Base-by-base conservation (phyloP, 2,113 vertebrate genomes). In the Pseudopipra pipra region DNA sequence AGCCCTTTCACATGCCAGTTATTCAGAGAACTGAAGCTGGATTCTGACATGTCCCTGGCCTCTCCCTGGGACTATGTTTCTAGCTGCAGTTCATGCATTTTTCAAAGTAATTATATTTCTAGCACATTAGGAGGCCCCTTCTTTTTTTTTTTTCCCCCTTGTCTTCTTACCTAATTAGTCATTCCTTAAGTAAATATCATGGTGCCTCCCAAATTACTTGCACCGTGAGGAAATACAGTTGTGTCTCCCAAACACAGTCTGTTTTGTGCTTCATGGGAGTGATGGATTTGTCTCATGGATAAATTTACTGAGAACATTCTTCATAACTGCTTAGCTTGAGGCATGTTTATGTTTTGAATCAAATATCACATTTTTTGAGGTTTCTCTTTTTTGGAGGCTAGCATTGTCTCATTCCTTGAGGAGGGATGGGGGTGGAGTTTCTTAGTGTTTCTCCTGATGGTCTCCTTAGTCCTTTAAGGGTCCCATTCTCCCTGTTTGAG, bases 161-260 rank as follows among this genome's bases (percentile, higher is more conserved):
- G 47, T 46, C 75, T 91, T 96, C 31, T 24, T 85, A 95, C 56
- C 25, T 83, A 95, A 96, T 82, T 96, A 89, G 91, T 94, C 52
- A 66, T 96, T 98, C 89, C 51, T 55, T 95, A 93, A 93, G 67
- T 89, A 95, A 96, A 89, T 89, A 87, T 35, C 8, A 2, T 54
- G 55, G 52, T 94, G 58, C 55, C 31, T 96, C 86, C 37, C 39
- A 90, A 87, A 83, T 87, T 90, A 78, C 58, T 91, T 11, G 7
- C 33, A 56, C 68, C 12, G 8, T 41, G 62, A 89, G 49, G 43
- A 44, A 96, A 89, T 44, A 39, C 16, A 82, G 54, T 84, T 84
- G 49, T n/a, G 63, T 92, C 85, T 85, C 56, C 67, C 5, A 15
- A 79, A 93, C 58, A 25, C 43, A 80, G 35, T 94, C 74, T 76